Evolutionary conservation across 2,888 invertebrate genomes (phyloP).

Genomic region (Limnephilus lunatus): DNA sequence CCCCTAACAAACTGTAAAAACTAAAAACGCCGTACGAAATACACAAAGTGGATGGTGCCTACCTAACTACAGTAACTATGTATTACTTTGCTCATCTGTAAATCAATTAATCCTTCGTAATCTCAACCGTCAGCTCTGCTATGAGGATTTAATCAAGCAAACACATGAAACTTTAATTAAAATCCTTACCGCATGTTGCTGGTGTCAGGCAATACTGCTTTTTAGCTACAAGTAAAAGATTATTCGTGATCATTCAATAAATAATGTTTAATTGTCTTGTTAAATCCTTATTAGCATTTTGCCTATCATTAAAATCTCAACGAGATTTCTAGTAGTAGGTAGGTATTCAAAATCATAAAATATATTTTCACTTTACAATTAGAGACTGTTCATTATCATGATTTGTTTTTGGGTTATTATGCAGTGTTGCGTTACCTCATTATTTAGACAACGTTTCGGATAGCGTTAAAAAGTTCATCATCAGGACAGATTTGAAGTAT

Average conservation of each 20-base stretch:
- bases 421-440: too few species aligned
- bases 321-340: background rate
- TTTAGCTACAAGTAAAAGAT: background rate
- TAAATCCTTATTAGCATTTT: background rate
- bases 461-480: too few species aligned
- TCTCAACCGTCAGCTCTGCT: background rate
- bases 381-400: too few species aligned
- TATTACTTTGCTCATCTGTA: constrained; percentile 6
- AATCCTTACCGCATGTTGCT: background rate
- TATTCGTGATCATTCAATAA: background rate
- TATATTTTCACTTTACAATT: background rate
- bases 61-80: background rate
- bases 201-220: background rate
- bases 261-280: background rate
- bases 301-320: background rate
- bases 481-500: too few species aligned
- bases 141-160: constrained; percentile 15
- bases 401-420: background rate
- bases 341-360: background rate
- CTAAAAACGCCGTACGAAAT: background rate
- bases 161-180: constrained; percentile 10
- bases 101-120: constrained; percentile 20
- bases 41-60: background rate
- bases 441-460: too few species aligned
- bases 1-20: background rate